Conservation (phyloP, 2,888 invertebrate genomes). For the Lissonota sp. region DNA sequence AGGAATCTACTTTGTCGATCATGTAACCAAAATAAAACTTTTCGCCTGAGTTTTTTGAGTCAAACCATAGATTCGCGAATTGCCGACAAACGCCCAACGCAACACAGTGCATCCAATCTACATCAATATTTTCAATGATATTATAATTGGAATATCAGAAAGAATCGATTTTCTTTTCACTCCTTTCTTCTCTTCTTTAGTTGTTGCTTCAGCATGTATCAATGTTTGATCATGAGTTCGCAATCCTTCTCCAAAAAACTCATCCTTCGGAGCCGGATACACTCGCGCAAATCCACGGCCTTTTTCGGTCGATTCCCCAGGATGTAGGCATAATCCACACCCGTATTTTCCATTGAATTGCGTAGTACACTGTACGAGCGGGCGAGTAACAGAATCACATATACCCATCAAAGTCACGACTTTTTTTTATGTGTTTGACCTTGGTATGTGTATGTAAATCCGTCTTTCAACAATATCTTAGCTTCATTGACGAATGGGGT, state of each 20-base stretch:
- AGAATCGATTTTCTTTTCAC: slow-evolving; percentile 45
- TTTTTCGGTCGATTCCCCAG: no score
- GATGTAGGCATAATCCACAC: no score
- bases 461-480: no score
- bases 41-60: slow-evolving; percentile 9
- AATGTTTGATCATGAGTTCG: slow-evolving; percentile 34
- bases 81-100: slow-evolving; percentile 40
- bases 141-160: slow-evolving; percentile 30
- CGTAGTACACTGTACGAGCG: no score
- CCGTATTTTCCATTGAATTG: no score
- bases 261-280: slow-evolving; percentile 11
- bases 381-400: no score
- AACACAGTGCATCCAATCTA: slow-evolving; percentile 53
- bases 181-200: slow-evolving; percentile 39
- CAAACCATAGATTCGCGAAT: slow-evolving; percentile 51
- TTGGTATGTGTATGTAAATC: no score
- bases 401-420: no score
- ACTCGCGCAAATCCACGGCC: slow-evolving; percentile 24
- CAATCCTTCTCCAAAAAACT: slow-evolving; percentile 23
- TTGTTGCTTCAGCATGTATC: slow-evolving; percentile 4
- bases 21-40: slow-evolving; percentile 35
- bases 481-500: no score
- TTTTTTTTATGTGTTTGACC: no score
- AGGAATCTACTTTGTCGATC: slow-evolving; percentile 10
- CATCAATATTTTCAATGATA: slow-evolving; percentile 24